A percentile compares a stretch with the other conserved stretches of the same genome.
phyloP scores from a whole-genome alignment of 2,797 vertebrate species.

The Danio choprae region DNA sequence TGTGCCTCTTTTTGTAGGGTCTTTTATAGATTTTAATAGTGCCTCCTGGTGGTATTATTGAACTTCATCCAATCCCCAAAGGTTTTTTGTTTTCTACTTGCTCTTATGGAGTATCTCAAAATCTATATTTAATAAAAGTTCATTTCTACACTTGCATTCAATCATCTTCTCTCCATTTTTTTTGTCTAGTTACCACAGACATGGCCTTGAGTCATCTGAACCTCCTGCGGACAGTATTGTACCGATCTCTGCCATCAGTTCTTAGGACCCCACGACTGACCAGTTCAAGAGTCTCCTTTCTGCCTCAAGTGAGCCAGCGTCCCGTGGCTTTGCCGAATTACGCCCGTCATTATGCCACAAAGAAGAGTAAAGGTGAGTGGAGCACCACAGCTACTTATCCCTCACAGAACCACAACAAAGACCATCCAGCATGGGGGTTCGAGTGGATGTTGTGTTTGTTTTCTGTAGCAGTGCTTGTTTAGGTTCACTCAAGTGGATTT shows the following conservation, averaged over 20 bases:
- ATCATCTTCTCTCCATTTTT: not conserved
- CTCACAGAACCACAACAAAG: constrained; percentile 47
- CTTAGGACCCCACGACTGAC: constrained; percentile 55
- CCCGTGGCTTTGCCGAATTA: constrained; percentile 58
- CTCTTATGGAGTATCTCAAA: not conserved
- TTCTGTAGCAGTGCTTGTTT: constrained; percentile 55
- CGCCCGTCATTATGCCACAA: constrained; percentile 85
- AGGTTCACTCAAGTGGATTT: constrained; percentile 51
- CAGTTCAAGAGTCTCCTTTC: constrained; percentile 46
- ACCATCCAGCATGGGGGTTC: constrained; percentile 33
- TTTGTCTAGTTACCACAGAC: constrained; percentile 51
- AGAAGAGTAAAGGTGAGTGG: constrained; percentile 86
- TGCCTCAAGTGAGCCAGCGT: constrained; percentile 44
- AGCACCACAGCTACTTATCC: constrained; percentile 19
- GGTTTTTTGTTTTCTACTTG: not conserved
- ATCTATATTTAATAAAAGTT: not conserved
- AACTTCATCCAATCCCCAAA: not conserved
- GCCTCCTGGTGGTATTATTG: constrained; percentile 41
- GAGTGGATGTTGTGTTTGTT: constrained; percentile 40
- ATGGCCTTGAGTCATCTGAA: constrained; percentile 78
- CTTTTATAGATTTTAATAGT: not conserved
- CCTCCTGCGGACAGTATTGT: constrained; percentile 73
- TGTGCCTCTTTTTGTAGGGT: not conserved
- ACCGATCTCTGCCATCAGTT: constrained; percentile 50
- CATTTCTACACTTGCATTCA: not conserved